These are phyloP conservation scores for Drosophila colorata DNA, from an alignment of 2,888 invertebrate species.

Conservation along the genomic window DNA sequence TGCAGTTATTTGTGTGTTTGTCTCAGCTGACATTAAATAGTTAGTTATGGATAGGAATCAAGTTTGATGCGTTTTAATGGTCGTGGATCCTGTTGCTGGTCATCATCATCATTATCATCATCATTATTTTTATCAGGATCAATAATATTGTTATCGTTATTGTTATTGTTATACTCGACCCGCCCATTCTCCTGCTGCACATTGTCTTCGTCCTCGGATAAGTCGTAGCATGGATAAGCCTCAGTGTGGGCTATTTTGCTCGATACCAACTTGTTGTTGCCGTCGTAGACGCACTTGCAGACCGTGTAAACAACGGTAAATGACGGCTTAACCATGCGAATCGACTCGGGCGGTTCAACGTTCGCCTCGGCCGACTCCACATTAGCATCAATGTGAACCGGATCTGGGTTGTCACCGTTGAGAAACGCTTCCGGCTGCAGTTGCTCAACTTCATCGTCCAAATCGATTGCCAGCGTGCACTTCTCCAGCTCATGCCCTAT, in stretches of 20 bases:
- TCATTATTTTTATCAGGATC: background rate
- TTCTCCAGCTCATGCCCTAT: background rate
- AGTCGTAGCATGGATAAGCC: background rate
- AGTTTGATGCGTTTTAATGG: constrained; percentile 1
- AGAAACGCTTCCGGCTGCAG: background rate
- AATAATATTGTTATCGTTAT: background rate
- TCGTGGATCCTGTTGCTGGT: background rate
- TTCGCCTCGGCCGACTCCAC: fast-evolving
- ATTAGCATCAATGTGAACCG: background rate
- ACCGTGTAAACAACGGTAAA: constrained; percentile 15
- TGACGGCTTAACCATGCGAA: background rate
- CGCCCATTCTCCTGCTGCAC: background rate
- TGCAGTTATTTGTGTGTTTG: background rate
- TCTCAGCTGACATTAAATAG: constrained; percentile 4
- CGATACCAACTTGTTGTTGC: constrained; percentile 1
- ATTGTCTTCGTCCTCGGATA: background rate
- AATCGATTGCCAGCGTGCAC: background rate
- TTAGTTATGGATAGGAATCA: background rate
- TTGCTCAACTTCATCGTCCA: background rate
- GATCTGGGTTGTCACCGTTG: background rate
- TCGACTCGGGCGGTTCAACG: background rate
- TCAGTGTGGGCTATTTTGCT: constrained; percentile 10
- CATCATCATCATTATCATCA: background rate
- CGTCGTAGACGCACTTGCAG: constrained; percentile 8
- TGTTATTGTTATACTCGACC: background rate